Base-by-base conservation (phyloP, 1,140 invertebrate species). In the Nephila pilipes region DNA sequence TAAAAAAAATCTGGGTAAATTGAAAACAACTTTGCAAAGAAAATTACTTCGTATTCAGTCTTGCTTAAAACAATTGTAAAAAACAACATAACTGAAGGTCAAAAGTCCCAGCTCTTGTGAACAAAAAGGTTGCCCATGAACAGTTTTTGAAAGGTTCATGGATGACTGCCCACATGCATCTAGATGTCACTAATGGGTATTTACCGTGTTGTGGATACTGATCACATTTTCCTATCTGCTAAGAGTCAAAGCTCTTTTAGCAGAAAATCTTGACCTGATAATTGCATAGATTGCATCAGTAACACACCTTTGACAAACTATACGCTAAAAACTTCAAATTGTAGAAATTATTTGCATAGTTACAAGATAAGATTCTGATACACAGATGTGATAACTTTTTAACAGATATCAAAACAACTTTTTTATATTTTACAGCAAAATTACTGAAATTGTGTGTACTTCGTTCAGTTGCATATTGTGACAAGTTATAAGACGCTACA, bases 161-260 rank as follows among this genome's bases (percentile, higher is more conserved):
- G 29, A 75, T 75, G 69, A 18, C 32, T 75, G 69, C 69, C 32
- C 32, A 75, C 69, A 29, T 36, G 69, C 16, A 75, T 75, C 10
- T 75, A 29, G 69, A 75, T 75, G 69, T 75, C 69, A 75, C 69
- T 32, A 75, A 75, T 75, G 32, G 29, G 69, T 36, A 75, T 75
- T 36, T 36, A 75, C 69, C 32, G 32, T 29, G 29, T 32, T 75
- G 16, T 75, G 32, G 32, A 36, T 29, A 36, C 69, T 75, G 69
- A 75, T 75, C 29, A n/a, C n/a, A 36, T 75, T 75, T 75, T 29
- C 25, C 69, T 32, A 75, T 36, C 69, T 36, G 29, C 36, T 75
- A 36, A n/a, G 29, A 32, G 69, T 75, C 69, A 75, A 32, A 75
- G 29, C 16, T 32, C 69, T 46, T 10, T 75, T 36, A 32, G 69